Evolutionary conservation across 2,888 invertebrate genomes (phyloP), one percentile per base, ranked within the genome.

Genomic region (Epistrophe eligans): DNA sequence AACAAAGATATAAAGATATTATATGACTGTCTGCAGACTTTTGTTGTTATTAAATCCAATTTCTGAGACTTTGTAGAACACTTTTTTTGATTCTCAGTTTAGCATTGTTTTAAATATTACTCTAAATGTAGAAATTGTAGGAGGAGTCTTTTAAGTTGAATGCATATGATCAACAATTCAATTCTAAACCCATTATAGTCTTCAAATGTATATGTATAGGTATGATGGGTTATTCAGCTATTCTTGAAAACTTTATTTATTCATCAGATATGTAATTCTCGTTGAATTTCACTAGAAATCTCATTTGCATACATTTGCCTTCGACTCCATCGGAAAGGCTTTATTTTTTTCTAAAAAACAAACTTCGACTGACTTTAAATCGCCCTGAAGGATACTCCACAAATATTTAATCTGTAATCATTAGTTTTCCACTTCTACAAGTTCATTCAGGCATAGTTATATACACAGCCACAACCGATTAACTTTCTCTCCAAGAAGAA

Each of bases 321-420:
- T 45, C 11, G 13, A 19, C n/a, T 66, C 38, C 71, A 57, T 35
- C 17, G 10, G 38, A 35, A 72, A 60, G 35, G 52, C 9, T 52
- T 66, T 55, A 32, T 32, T 55, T 55, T 55, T n/a, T 28, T 55
- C n/a, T 55, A 0, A 35, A 77, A 73, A 70, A 70, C 55, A 67
- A 77, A 84, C 84, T 79, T 32, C 35, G 58, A 58, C 4, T 50
- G 55, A 71, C 58, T 55, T 73, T n/a, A 80, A 84, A 77, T 80
- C 84, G 77, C 84, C 77, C 45, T 48, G 4, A 85, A 85, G 84
- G 77, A 81, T 71, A 79, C 84, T 79, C 38, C 28, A 72, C 72
- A 82, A 77, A 66, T 52, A 50, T 70, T 70, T 72, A 72, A 74
- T 74, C 43, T 64, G 45, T 32, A 71, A 52, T 72, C 71, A 79